A percentile compares a stretch with the other conserved stretches of the same genome.
phyloP scores from a whole-genome alignment of 2,113 vertebrate species.

The Pungitius pungitius region DNA sequence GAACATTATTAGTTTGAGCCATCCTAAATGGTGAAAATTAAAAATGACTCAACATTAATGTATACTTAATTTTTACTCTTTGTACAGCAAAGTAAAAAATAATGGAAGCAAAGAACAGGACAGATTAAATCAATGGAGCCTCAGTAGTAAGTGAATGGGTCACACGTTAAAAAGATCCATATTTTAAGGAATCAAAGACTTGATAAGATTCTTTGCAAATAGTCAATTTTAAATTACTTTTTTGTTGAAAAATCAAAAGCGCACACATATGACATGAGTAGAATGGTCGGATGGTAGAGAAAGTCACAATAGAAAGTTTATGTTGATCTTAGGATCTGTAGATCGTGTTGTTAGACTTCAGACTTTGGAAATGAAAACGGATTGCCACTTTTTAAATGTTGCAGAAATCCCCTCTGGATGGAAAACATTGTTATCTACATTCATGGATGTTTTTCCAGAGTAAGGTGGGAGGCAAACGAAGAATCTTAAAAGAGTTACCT shows the following conservation, averaged over 20 bases:
- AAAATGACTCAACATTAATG: background rate
- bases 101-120: background rate
- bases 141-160: background rate
- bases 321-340: background rate
- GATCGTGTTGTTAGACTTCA: background rate
- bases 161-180: background rate
- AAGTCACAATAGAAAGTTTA: background rate
- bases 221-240: background rate
- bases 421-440: background rate
- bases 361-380: background rate
- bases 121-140: background rate
- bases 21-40: background rate
- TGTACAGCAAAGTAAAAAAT: background rate
- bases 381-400: background rate
- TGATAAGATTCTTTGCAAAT: background rate
- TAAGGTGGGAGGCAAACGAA: slow-evolving; percentile 37
- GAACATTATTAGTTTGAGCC: background rate
- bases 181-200: background rate
- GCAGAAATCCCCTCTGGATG: too few species aligned
- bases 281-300: background rate
- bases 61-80: background rate
- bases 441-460: background rate
- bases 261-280: background rate
- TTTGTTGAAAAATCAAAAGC: background rate
- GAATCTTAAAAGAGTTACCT: slow-evolving; percentile 52